phyloP scores from a whole-genome alignment of 2,888 invertebrate species.

The Drosophila quasianomalipes region DNA sequence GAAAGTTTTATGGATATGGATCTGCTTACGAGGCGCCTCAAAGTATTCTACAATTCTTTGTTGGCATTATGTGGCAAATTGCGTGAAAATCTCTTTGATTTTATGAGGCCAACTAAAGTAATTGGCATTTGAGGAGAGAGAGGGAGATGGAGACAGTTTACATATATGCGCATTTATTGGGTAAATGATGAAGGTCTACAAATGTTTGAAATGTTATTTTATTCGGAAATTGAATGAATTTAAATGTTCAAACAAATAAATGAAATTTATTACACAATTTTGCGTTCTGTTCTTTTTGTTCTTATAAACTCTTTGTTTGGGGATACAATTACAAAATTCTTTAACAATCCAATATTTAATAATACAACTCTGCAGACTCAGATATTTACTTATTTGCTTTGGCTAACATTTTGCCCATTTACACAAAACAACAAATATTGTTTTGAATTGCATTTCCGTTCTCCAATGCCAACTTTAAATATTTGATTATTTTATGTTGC shows the following conservation, averaged over 20 bases:
- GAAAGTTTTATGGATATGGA: constrained; percentile 30
- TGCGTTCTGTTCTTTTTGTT: neutral
- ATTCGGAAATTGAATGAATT: neutral
- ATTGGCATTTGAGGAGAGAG: constrained; percentile 10
- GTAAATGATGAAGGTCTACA: neutral
- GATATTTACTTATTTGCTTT: neutral
- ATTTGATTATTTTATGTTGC: neutral
- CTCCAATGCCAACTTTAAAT: neutral
- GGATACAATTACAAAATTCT: no score
- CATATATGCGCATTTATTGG: neutral
- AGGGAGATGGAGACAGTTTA: neutral
- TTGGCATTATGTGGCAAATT: constrained; percentile 28
- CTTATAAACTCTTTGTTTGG: neutral
- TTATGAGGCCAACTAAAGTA: constrained; percentile 23
- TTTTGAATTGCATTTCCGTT: neutral
- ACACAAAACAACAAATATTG: neutral
- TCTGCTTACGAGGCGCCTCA: constrained; percentile 18
- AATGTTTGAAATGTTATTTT: neutral
- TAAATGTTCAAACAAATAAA: neutral
- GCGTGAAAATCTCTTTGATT: constrained; percentile 50
- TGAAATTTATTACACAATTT: neutral
- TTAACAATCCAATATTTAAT: neutral
- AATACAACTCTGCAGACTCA: neutral
- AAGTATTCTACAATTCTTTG: constrained; percentile 28
- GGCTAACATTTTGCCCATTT: neutral